A percentile compares a stretch with the other conserved stretches of the same genome.
Evolutionary conservation across 2,888 invertebrate genomes (phyloP).

Genomic region (Pristionchus japonicus): DNA sequence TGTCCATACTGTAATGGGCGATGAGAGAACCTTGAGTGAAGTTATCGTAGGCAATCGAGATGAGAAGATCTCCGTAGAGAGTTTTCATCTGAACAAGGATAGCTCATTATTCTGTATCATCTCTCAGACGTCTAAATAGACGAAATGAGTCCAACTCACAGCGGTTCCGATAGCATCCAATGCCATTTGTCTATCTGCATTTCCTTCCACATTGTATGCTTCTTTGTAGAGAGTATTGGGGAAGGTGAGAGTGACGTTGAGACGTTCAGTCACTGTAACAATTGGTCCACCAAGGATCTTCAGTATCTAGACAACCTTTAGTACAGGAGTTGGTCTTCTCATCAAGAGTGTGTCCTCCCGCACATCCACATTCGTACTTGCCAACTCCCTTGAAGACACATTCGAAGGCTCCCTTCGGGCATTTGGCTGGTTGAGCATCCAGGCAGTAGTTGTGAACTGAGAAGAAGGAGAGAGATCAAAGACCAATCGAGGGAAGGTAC

Average conservation of each 20-base stretch:
- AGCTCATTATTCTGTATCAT: too few relatives aligned
- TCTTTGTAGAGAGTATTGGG: neutral
- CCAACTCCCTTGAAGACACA: slow-evolving; percentile 23
- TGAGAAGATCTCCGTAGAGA: slow-evolving; percentile 24
- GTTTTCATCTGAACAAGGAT: slow-evolving; percentile 1
- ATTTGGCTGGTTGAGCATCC: neutral
- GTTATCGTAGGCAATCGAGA: neutral
- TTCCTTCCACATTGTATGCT: slow-evolving; percentile 26
- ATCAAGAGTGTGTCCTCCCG: slow-evolving; percentile 16
- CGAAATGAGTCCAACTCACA: neutral
- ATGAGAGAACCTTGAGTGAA: slow-evolving; percentile 44
- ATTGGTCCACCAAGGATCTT: neutral
- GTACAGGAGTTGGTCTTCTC: neutral
- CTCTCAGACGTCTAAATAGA: neutral
- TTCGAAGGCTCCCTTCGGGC: neutral
- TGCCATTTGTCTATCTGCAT: neutral
- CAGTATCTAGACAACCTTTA: slow-evolving; percentile 33
- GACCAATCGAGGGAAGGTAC: neutral
- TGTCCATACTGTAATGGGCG: neutral
- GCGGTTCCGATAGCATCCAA: neutral
- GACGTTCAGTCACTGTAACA: slow-evolving; percentile 19
- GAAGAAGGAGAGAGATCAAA: neutral
- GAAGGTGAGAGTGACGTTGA: neutral
- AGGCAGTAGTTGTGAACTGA: slow-evolving; percentile 44
- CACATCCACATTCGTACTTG: slow-evolving; percentile 32